Evolutionary conservation across 2,888 invertebrate genomes (phyloP).

Genomic region (Pyrrhia umbra): DNA sequence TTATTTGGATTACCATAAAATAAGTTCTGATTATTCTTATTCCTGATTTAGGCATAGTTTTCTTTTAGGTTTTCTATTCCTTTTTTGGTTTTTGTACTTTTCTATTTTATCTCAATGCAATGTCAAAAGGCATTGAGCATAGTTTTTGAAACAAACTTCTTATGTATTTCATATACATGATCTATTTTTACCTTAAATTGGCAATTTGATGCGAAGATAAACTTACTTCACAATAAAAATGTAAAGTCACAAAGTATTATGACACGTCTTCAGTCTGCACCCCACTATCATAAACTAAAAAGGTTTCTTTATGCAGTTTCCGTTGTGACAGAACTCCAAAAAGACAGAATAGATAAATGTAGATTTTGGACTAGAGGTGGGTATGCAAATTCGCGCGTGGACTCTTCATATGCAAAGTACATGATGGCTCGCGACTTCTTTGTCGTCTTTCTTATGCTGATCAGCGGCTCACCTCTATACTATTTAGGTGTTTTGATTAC

Average conservation of each 20-base stretch:
- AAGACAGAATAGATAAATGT: slow-evolving; percentile 77
- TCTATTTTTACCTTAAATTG: too few species aligned
- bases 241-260: background rate
- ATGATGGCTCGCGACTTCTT: slow-evolving; percentile 79
- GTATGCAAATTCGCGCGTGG: slow-evolving; percentile 88
- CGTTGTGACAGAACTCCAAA: slow-evolving; percentile 60
- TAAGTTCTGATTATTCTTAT: background rate
- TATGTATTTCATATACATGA: too few species aligned
- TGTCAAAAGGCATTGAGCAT: too few species aligned
- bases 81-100: background rate
- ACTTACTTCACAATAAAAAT: background rate
- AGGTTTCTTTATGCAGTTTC: slow-evolving; percentile 45
- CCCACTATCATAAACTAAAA: slow-evolving; percentile 27
- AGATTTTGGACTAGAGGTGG: slow-evolving; percentile 79
- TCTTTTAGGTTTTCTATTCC: background rate
- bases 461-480: slow-evolving; percentile 64
- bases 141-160: too few species aligned
- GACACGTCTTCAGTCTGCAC: slow-evolving; percentile 5
- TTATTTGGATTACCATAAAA: background rate
- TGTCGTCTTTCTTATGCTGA: slow-evolving; percentile 81
- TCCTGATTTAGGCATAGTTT: background rate
- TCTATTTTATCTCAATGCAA: too few species aligned
- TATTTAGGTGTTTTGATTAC: slow-evolving; percentile 68
- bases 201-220: too few species aligned
- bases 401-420: slow-evolving; percentile 87